Percentiles rank a stretch among this genome's conserved stretches.
Evolutionary conservation across 2,797 vertebrate species (phyloP).

Genomic region (Gymnocypris eckloni): DNA sequence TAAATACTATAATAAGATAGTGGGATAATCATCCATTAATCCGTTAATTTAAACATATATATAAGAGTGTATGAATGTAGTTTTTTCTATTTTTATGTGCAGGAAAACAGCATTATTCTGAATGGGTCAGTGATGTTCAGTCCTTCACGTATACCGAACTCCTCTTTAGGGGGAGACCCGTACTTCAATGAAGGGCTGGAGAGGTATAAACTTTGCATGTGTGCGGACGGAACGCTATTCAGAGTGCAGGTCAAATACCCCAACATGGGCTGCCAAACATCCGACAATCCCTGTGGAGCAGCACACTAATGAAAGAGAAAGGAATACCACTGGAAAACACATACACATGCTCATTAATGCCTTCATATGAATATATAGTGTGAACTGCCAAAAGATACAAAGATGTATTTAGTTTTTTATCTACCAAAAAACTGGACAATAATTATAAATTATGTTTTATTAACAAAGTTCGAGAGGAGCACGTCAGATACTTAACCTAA

Average conservation of each 20-base stretch:
- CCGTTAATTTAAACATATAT: neutral
- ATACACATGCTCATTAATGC: neutral
- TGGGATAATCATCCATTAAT: no score
- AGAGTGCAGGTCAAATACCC: slow-evolving; percentile 89
- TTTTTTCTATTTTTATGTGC: slow-evolving; percentile 46
- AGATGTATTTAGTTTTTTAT: neutral
- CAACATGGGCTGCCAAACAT: slow-evolving; percentile 95
- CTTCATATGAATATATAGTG: neutral
- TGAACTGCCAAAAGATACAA: slow-evolving; percentile 2
- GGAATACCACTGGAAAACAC: slow-evolving; percentile 29
- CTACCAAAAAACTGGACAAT: neutral
- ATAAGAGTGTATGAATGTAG: neutral
- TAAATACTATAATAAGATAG: no score
- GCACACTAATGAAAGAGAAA: slow-evolving; percentile 68
- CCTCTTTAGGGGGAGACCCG: slow-evolving; percentile 80
- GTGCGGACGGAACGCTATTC: slow-evolving; percentile 93
- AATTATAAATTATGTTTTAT: neutral
- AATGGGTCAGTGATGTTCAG: slow-evolving; percentile 96
- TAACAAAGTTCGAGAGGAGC: no score
- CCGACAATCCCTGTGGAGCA: slow-evolving; percentile 89
- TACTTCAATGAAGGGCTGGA: slow-evolving; percentile 83
- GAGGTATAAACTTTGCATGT: slow-evolving; percentile 98
- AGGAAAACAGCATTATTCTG: slow-evolving; percentile 96
- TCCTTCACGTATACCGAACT: slow-evolving; percentile 86
- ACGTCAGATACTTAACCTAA: no score